Evolutionary conservation across 2,113 vertebrate genomes (phyloP).

Genomic region (Carlito syrichta): DNA sequence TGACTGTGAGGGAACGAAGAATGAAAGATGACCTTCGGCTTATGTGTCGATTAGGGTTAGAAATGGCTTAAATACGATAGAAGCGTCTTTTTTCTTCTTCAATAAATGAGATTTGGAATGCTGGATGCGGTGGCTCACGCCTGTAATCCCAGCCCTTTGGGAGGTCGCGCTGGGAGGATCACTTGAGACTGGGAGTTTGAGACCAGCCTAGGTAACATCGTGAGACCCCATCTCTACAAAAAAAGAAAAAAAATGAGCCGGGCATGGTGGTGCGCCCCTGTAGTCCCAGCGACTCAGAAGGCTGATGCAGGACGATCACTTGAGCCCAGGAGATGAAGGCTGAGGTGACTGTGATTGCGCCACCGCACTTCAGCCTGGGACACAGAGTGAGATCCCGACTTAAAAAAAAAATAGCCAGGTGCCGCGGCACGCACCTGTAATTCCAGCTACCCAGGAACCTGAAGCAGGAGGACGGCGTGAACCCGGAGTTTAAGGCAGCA

Average conservation of each 20-base stretch:
- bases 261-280: neutral
- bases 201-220: neutral
- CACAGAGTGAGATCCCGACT: neutral
- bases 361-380: neutral
- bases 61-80: neutral
- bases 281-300: neutral
- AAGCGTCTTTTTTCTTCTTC: neutral
- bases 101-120: neutral
- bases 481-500: neutral
- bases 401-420: neutral
- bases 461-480: neutral
- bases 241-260: neutral
- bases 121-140: neutral
- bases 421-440: neutral
- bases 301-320: neutral
- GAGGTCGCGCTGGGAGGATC: neutral
- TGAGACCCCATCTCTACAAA: neutral
- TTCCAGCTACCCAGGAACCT: neutral
- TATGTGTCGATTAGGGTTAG: neutral
- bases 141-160: neutral
- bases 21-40: neutral
- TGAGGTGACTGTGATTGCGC: neutral
- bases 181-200: neutral
- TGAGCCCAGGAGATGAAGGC: neutral
- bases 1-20: neutral